Percentiles rank a stretch among this genome's conserved stretches.
Conservation (phyloP, 2,113 vertebrate genomes). For the Marmota monax region DNA sequence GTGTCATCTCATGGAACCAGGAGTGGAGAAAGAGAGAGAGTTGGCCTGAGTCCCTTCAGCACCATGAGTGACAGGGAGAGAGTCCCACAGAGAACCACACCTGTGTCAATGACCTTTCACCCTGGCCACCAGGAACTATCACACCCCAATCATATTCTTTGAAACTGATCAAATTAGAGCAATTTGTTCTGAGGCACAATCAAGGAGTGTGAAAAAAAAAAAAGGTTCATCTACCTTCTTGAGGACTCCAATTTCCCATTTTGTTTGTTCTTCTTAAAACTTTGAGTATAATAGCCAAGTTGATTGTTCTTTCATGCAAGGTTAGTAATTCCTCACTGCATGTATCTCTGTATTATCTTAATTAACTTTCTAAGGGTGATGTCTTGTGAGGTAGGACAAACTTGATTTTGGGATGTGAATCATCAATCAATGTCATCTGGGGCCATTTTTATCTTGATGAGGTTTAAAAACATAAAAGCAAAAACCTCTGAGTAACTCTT, state of each 20-base stretch:
- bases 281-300: neutral
- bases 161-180: neutral
- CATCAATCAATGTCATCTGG: neutral
- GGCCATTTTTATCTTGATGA: neutral
- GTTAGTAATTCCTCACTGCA: neutral
- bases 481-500: neutral
- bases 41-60: neutral
- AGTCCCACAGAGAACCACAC: neutral
- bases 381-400: neutral
- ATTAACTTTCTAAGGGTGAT: neutral
- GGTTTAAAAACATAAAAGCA: neutral
- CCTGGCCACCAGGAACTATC: neutral
- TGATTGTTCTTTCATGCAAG: neutral
- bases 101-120: neutral
- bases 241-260: neutral
- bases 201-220: neutral
- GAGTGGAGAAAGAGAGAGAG: neutral
- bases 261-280: neutral
- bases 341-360: neutral
- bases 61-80: neutral
- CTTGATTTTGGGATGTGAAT: neutral
- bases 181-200: neutral
- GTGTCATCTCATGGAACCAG: neutral
- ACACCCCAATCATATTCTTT: neutral
- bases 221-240: neutral